phyloP scores from a whole-genome alignment of 2,113 vertebrate genomes.

The Octodon degus region DNA sequence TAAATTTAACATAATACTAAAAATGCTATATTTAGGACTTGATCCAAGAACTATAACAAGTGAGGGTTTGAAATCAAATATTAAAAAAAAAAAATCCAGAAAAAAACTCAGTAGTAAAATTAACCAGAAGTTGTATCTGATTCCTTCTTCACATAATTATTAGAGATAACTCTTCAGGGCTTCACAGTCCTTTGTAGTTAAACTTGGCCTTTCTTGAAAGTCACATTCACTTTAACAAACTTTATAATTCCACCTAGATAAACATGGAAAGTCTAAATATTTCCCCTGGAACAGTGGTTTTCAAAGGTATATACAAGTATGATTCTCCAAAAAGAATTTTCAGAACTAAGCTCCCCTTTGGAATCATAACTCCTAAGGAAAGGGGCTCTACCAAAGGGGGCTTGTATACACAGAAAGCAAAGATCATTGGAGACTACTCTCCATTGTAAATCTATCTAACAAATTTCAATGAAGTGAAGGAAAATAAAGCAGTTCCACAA shows the following conservation, averaged over 20 bases:
- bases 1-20: slow-evolving; percentile 28
- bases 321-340: slow-evolving; percentile 19
- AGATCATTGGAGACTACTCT: not conserved
- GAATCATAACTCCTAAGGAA: slow-evolving; percentile 35
- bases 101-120: slow-evolving; percentile 14
- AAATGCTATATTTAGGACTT: slow-evolving; percentile 24
- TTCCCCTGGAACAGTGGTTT: not conserved
- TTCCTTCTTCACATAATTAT: slow-evolving; percentile 38
- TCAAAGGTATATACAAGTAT: not conserved
- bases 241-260: slow-evolving; percentile 48
- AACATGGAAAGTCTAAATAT: slow-evolving; percentile 43
- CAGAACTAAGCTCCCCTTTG: slow-evolving; percentile 50
- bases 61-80: slow-evolving; percentile 35
- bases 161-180: slow-evolving; percentile 18
- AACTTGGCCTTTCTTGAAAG: slow-evolving; percentile 48
- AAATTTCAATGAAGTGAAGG: slow-evolving; percentile 17
- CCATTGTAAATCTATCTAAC: slow-evolving; percentile 9
- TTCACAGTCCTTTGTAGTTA: slow-evolving; percentile 3
- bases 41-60: not conserved
- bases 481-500: slow-evolving; percentile 37
- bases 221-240: slow-evolving; percentile 49
- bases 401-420: not conserved
- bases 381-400: not conserved
- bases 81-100: slow-evolving; percentile 28
- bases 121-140: slow-evolving; percentile 6